Percentiles rank a stretch among this genome's conserved stretches.
These are phyloP conservation scores for Sphecodes monilicornis DNA, from an alignment of 2,888 invertebrate species.

Conservation along the genomic window DNA sequence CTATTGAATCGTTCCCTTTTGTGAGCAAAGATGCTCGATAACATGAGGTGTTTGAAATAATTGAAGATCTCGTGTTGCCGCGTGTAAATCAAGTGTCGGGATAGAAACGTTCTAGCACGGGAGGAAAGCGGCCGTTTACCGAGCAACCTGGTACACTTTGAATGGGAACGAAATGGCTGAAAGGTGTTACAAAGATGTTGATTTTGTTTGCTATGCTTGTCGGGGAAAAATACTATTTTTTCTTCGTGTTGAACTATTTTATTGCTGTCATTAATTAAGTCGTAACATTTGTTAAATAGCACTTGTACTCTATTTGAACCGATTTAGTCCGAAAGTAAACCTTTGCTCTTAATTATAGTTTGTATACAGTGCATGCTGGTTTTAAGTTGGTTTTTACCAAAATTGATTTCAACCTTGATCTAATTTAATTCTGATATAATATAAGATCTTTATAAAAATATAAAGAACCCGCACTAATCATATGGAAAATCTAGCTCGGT, in stretches of 20 bases:
- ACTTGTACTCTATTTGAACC: too few relatives aligned
- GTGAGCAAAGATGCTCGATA: conserved; percentile 13
- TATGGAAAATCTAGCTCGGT: too few relatives aligned
- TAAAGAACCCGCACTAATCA: too few relatives aligned
- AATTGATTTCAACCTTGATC: too few relatives aligned
- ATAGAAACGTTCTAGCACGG: neutral
- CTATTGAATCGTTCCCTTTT: neutral
- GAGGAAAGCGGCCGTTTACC: neutral
- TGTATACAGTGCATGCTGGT: too few relatives aligned
- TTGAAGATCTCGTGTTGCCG: conserved; percentile 11
- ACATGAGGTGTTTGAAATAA: conserved; percentile 2
- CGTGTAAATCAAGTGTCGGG: neutral
- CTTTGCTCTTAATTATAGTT: too few relatives aligned
- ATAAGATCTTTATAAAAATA: too few relatives aligned
- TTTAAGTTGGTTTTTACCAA: too few relatives aligned
- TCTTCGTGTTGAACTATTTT: neutral
- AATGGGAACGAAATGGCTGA: neutral
- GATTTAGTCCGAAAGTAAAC: too few relatives aligned
- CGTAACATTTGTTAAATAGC: too few relatives aligned
- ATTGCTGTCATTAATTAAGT: neutral
- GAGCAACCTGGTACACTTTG: neutral
- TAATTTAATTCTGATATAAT: too few relatives aligned
- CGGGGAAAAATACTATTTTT: neutral
- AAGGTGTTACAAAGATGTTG: neutral
- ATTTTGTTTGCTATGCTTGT: neutral